These are phyloP conservation scores for Cephus pygmeus DNA, from an alignment of 2,888 invertebrate species.

Conservation along the genomic window DNA sequence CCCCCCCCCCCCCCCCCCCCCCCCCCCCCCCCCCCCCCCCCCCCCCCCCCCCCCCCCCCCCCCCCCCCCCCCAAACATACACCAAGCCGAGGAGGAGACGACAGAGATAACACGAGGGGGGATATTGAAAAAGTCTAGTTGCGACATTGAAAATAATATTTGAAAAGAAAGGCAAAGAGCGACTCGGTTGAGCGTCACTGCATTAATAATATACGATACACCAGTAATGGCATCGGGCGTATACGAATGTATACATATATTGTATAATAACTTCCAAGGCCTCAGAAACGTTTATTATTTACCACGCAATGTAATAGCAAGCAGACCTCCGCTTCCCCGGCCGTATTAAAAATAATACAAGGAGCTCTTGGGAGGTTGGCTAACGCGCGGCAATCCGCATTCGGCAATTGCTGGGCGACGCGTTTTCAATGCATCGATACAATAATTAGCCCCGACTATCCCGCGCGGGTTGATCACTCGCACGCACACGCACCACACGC, in stretches of 20 bases:
- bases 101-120: no score
- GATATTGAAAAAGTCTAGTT: no score
- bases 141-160: no score
- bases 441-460: neutral
- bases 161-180: neutral
- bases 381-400: no score
- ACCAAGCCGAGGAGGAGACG: no score
- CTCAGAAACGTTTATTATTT: conserved; percentile 67
- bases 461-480: neutral
- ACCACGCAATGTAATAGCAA: conserved; percentile 65
- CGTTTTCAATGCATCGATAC: neutral
- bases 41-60: no score
- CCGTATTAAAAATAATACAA: conserved; percentile 63
- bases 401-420: no score
- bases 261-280: conserved; percentile 66
- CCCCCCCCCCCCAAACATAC: no score
- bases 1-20: no score
- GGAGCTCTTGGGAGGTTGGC: no score
- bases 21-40: no score
- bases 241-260: conserved; percentile 60
- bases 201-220: conserved; percentile 65
- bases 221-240: conserved; percentile 52
- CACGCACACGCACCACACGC: neutral
- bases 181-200: conserved; percentile 61
- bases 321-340: conserved; percentile 49